Evolutionary conservation across 2,888 invertebrate genomes (phyloP), one percentile per base, ranked within the genome.

Genomic region (Catocala fraxini): DNA sequence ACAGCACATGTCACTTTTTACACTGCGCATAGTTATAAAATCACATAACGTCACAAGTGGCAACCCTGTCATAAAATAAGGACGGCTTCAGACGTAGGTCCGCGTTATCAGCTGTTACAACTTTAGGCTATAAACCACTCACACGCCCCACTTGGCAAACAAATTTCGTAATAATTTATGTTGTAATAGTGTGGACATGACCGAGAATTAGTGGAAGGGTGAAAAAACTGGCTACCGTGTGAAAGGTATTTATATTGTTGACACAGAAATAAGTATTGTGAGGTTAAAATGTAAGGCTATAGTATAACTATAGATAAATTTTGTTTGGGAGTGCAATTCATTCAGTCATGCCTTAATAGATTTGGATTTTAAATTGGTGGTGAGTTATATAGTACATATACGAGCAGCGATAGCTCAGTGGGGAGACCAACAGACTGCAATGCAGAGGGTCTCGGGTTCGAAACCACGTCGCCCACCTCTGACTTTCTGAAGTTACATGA

Each of bases 61-160:
- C 75, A 74, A 39, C 77, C 76, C 76, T 77, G 15, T 56, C 54
- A 65, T 72, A 73, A 77, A 72, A 64, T 59, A 58, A 73, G 68
- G 71, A 51, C 55, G 58, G 64, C 43, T 66, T 58, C 71, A 61
- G 66, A 69, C 76, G 56, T 69, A 68, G 77, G 65, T 68, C 63
- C 51, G 48, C 49, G 66, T 82, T 83, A 81, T 74, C 71, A 73
- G 69, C 77, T 67, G 73, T 55, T 68, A 73, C 71, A 77, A 80
- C 80, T 84, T 81, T 65, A 73, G 76, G 72, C 80, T 74, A 87
- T 89, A 88, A 89, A 90, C 81, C 83, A 86, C 83, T 89, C 88
- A 79, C 71, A 65, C 75, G 76, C 68, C 77, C 73, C 77, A 71
- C 80, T 85, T 81, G 70, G 85, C 85, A 85, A 86, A 87, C 85